A percentile compares a stretch with the other conserved stretches of the same genome.
phyloP scores from a whole-genome alignment of 1,140 invertebrate genomes.

The Ptiloglossa arizonensis region DNA sequence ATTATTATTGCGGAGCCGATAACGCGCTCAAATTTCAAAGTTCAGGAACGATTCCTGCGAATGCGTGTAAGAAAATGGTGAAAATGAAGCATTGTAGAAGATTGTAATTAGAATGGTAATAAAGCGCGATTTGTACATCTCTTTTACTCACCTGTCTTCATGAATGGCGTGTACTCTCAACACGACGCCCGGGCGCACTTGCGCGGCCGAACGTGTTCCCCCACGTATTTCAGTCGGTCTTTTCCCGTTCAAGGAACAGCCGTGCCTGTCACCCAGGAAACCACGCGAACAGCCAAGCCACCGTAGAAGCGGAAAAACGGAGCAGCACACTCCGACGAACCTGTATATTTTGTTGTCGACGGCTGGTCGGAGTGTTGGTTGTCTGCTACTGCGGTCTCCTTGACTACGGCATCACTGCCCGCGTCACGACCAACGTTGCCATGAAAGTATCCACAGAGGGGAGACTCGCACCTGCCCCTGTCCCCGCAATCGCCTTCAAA shows the following conservation, averaged over 20 bases:
- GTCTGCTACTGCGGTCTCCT: conserved; percentile 81
- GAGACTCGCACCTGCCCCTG: too few species aligned
- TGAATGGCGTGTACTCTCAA: conserved; percentile 73
- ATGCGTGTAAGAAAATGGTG: neutral
- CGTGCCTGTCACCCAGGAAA: conserved; percentile 74
- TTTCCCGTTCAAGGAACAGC: conserved; percentile 58
- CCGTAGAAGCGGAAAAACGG: conserved; percentile 65
- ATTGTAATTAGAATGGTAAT: neutral
- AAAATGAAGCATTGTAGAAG: neutral
- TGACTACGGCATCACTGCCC: conserved; percentile 80
- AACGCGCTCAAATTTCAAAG: neutral
- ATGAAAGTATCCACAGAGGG: too few species aligned
- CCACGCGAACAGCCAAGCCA: conserved; percentile 55
- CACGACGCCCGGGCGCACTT: conserved; percentile 70
- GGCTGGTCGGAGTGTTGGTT: conserved; percentile 74
- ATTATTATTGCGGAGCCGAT: neutral
- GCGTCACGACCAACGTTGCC: too few species aligned
- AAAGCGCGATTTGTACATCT: conserved; percentile 25
- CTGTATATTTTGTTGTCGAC: conserved; percentile 73
- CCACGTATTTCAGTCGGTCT: conserved; percentile 47
- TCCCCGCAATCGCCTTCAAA: too few species aligned
- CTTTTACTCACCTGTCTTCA: conserved; percentile 77
- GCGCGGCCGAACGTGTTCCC: conserved; percentile 65
- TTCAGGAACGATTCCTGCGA: neutral
- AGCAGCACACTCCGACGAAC: conserved; percentile 63